Evolutionary conservation across 92 coral and sea anemone genomes (phyloP).

Genomic region (Palythoa caribaeorum): DNA sequence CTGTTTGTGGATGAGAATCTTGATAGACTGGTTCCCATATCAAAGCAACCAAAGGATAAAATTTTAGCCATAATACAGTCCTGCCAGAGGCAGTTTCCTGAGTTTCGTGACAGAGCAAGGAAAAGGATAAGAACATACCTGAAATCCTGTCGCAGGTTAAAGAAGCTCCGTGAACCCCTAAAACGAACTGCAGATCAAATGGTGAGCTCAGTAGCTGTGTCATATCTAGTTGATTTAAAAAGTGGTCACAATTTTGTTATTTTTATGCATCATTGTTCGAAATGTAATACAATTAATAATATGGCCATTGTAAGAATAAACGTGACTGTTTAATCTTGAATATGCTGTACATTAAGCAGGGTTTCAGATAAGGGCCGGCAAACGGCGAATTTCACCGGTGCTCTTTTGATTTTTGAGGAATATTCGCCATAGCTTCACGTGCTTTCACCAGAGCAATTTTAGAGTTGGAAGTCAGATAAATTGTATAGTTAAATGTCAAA

Average conservation of each 20-base stretch:
- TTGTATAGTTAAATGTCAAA: no score
- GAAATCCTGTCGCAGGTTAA: slow-evolving; percentile 93
- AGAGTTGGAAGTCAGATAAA: no score
- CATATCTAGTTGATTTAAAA: neutral
- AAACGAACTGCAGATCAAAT: slow-evolving; percentile 98
- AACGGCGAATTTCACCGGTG: no score
- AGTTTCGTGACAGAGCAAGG: slow-evolving; percentile 97
- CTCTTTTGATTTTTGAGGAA: no score
- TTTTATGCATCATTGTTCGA: no score
- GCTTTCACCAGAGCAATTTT: no score
- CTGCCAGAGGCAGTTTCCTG: slow-evolving; percentile 98
- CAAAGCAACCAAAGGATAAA: slow-evolving; percentile 98
- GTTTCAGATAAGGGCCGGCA: no score
- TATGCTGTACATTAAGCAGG: no score
- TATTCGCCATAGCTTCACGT: no score
- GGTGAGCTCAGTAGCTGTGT: slow-evolving; percentile 53
- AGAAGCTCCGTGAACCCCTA: slow-evolving; percentile 95
- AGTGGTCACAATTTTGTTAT: neutral
- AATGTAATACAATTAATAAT: no score
- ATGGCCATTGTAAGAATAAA: no score
- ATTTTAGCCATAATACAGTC: slow-evolving; percentile 97
- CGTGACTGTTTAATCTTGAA: no score
- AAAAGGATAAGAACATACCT: slow-evolving; percentile 95
- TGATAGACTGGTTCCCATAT: slow-evolving; percentile 98
- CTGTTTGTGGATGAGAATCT: slow-evolving; percentile 97